These are phyloP conservation scores for Drosophila formosana DNA, from an alignment of 2,888 invertebrate genomes.

Conservation along the genomic window DNA sequence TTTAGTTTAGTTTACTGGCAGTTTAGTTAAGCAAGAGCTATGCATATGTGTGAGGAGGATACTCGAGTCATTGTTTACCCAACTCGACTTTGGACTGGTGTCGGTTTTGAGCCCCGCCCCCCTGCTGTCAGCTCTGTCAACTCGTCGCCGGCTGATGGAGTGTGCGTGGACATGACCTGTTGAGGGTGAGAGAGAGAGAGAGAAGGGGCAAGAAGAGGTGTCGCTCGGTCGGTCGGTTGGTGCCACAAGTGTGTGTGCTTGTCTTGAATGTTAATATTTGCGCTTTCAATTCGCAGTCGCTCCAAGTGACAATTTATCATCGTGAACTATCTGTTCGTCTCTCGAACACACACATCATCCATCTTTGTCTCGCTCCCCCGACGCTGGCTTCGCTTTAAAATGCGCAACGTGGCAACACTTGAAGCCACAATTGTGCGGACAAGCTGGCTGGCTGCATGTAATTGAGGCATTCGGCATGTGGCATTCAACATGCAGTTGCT, in stretches of 20 bases:
- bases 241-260: constrained; percentile 66
- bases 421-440: constrained; percentile 31
- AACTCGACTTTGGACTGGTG: constrained; percentile 10
- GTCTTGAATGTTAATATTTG: constrained; percentile 76
- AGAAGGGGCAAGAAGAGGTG: too few species aligned
- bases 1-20: constrained; percentile 1
- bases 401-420: constrained; percentile 25
- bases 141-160: constrained; percentile 22
- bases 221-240: constrained; percentile 11
- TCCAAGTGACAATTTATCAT: constrained; percentile 61
- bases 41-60: constrained; percentile 29
- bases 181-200: neutral
- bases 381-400: constrained; percentile 24
- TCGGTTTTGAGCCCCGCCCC: neutral
- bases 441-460: constrained; percentile 30
- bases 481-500: constrained; percentile 19
- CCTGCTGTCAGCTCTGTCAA: constrained; percentile 9
- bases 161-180: constrained; percentile 30
- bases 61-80: constrained; percentile 22
- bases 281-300: constrained; percentile 68
- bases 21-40: constrained; percentile 6
- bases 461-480: constrained; percentile 33
- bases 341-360: neutral
- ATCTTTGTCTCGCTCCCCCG: neutral
- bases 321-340: constrained; percentile 28